These are phyloP conservation scores for Astreopora myriophthalma DNA, from an alignment of 64 coral and sea anemone genomes.

Conservation along the genomic window DNA sequence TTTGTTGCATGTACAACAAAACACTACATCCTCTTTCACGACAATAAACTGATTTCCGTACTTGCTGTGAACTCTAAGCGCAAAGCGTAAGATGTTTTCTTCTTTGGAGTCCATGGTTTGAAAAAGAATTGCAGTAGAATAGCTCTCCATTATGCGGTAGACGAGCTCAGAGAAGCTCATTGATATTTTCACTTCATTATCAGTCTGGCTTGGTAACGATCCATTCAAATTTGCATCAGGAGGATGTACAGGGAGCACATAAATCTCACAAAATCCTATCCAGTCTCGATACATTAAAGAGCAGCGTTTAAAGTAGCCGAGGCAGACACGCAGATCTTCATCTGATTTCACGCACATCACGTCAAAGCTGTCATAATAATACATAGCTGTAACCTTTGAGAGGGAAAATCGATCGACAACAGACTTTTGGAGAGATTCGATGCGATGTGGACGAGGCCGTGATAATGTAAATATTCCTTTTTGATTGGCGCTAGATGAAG, in stretches of 20 bases:
- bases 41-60: conserved; percentile 24
- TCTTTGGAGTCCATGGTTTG: neutral
- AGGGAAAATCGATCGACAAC: conserved; percentile 10
- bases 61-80: conserved; percentile 6
- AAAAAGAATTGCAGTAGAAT: conserved; percentile 28
- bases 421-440: conserved; percentile 9
- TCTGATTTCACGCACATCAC: conserved; percentile 23
- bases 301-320: conserved; percentile 10
- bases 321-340: conserved; percentile 3
- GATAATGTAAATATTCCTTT: conserved; percentile 13
- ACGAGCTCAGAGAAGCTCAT: conserved; percentile 14
- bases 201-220: neutral
- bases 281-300: conserved; percentile 17
- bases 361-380: conserved; percentile 31
- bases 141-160: neutral
- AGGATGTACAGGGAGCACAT: neutral
- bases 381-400: conserved; percentile 15
- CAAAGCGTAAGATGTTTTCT: conserved; percentile 17
- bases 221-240: neutral
- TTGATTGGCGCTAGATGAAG: neutral
- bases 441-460: neutral
- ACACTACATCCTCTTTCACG: neutral
- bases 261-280: conserved; percentile 29
- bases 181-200: conserved; percentile 4
- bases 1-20: conserved; percentile 21